A percentile compares a stretch with the other conserved stretches of the same genome.
Evolutionary conservation across 2,113 vertebrate species (phyloP).

Genomic region (Salvelinus fontinalis): DNA sequence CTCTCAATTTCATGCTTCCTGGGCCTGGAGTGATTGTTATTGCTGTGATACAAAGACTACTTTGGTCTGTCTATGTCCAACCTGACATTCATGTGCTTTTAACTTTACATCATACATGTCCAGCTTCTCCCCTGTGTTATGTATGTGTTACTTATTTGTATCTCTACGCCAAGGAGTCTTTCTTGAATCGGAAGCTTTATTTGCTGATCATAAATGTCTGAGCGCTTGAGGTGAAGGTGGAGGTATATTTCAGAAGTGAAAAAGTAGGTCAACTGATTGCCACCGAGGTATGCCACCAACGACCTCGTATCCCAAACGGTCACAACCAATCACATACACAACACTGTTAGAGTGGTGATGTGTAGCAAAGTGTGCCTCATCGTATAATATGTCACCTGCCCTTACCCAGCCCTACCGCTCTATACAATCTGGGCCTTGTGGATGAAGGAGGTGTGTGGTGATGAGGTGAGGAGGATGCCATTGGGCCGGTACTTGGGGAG

Average conservation of each 20-base stretch:
- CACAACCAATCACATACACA: not conserved
- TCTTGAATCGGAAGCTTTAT: not conserved
- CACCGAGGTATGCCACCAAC: not conserved
- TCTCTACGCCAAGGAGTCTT: not conserved
- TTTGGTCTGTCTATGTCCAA: not conserved
- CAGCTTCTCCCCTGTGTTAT: not conserved
- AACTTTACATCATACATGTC: not conserved
- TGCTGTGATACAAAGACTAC: not conserved
- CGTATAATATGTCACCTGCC: not conserved
- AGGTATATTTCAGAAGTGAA: not conserved
- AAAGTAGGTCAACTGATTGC: conserved; percentile 17
- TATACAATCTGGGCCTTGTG: conserved; percentile 91
- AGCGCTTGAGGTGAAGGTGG: conserved; percentile 19
- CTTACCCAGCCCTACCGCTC: not conserved
- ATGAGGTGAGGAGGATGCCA: conserved; percentile 29
- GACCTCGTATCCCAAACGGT: not conserved
- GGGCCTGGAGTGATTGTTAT: not conserved
- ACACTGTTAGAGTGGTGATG: not conserved
- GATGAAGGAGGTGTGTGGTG: conserved; percentile 77
- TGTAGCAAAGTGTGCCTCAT: not conserved
- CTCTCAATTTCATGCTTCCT: not conserved
- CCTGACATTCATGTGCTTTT: not conserved
- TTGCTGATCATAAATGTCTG: conserved; percentile 20
- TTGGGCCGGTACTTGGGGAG: conserved; percentile 17
- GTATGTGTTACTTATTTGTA: not conserved